Evolutionary conservation across 2,113 vertebrate genomes (phyloP).

Genomic region (Sinocyclocheilus maitianheensis): DNA sequence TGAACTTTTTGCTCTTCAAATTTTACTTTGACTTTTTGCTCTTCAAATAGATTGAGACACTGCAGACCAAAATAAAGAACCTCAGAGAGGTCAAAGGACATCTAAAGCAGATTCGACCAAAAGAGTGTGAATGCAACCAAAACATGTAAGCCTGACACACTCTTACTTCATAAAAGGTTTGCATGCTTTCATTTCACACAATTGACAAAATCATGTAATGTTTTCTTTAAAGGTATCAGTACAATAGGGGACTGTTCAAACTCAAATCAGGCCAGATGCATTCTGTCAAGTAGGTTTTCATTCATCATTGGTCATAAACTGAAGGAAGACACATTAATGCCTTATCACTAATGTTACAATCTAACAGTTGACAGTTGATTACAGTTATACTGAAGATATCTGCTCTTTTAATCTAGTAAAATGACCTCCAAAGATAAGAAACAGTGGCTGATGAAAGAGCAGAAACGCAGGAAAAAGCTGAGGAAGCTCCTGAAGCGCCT

Average conservation of each 20-base stretch:
- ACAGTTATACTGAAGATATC: neutral
- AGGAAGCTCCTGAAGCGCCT: slow-evolving; percentile 93
- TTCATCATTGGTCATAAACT: neutral
- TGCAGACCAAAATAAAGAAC: slow-evolving; percentile 98
- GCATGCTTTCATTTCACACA: neutral
- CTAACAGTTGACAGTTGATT: too few species aligned
- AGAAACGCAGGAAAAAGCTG: slow-evolving; percentile 91
- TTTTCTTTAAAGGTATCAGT: slow-evolving; percentile 75
- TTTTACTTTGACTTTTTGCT: neutral
- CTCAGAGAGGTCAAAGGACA: slow-evolving; percentile 92
- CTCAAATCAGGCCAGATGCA: slow-evolving; percentile 77
- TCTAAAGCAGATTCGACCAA: slow-evolving; percentile 89
- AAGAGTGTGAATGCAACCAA: slow-evolving; percentile 88
- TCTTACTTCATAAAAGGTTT: neutral
- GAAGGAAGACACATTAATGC: neutral
- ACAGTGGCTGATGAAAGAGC: slow-evolving; percentile 88
- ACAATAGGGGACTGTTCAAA: slow-evolving; percentile 79
- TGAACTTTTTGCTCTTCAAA: slow-evolving; percentile 27
- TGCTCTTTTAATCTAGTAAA: slow-evolving; percentile 61
- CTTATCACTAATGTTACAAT: neutral
- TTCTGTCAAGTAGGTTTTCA: slow-evolving; percentile 82
- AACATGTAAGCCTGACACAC: slow-evolving; percentile 75
- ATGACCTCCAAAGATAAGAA: slow-evolving; percentile 85
- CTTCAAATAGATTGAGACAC: slow-evolving; percentile 86
- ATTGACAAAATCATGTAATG: neutral